Evolutionary conservation across 2,888 invertebrate genomes (phyloP).

Genomic region (Nomada fucata): DNA sequence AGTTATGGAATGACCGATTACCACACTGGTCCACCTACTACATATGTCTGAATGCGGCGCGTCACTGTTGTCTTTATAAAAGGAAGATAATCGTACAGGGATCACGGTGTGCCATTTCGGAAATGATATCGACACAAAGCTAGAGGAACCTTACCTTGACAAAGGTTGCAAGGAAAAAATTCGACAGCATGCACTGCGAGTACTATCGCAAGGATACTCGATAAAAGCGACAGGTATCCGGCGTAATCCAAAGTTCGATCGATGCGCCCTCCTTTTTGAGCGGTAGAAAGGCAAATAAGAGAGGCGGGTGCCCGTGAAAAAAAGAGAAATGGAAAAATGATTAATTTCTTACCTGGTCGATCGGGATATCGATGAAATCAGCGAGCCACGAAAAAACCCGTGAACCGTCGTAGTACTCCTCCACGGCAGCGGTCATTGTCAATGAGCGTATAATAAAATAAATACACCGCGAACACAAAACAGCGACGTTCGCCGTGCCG

Average conservation of each 20-base stretch:
- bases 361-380: slow-evolving; percentile 88
- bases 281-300: slow-evolving; percentile 28
- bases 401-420: slow-evolving; percentile 89
- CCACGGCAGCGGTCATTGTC: slow-evolving; percentile 70
- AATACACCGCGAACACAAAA: slow-evolving; percentile 32
- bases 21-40: neutral
- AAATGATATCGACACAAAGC: neutral
- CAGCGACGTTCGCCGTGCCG: slow-evolving; percentile 17
- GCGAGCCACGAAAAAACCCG: slow-evolving; percentile 89
- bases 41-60: too few relatives aligned
- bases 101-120: slow-evolving; percentile 12
- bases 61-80: neutral
- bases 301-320: neutral
- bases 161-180: neutral
- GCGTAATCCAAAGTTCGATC: slow-evolving; percentile 29
- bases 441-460: slow-evolving; percentile 41
- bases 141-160: slow-evolving; percentile 36
- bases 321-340: slow-evolving; percentile 15
- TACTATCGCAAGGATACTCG: slow-evolving; percentile 15
- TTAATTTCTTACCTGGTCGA: slow-evolving; percentile 89
- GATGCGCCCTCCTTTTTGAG: slow-evolving; percentile 47
- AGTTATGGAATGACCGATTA: neutral
- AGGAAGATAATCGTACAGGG: neutral
- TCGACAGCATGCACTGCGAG: neutral
- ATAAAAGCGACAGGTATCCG: slow-evolving; percentile 22